phyloP scores from a whole-genome alignment of 2,113 vertebrate species.

The Corydoras maculifer region DNA sequence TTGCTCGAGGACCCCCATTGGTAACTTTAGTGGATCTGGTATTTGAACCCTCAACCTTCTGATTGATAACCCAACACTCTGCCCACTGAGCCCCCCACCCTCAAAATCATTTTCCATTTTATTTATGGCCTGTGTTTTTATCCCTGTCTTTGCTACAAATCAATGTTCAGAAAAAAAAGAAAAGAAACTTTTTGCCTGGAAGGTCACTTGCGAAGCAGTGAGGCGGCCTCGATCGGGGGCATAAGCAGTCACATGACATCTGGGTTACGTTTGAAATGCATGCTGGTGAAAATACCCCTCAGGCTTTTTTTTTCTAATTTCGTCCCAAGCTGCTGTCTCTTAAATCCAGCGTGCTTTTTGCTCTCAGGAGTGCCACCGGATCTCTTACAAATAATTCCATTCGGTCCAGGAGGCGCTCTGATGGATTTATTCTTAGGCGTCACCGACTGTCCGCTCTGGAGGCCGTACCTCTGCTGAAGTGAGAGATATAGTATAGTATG shows the following conservation, averaged over 20 bases:
- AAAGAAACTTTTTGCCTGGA: neutral
- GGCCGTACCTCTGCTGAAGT: neutral
- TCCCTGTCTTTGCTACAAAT: neutral
- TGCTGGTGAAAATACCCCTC: constrained; percentile 10
- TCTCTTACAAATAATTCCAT: constrained; percentile 29
- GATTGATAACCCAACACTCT: no score
- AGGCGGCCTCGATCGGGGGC: neutral
- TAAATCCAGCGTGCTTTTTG: constrained; percentile 18
- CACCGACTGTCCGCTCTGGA: constrained; percentile 5
- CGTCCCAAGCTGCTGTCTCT: constrained; percentile 3
- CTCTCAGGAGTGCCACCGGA: constrained; percentile 24
- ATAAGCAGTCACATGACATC: constrained; percentile 16
- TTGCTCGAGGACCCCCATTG: no score
- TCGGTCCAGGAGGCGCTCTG: constrained; percentile 22
- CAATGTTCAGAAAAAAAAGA: neutral
- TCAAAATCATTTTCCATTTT: no score
- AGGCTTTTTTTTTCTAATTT: constrained; percentile 25
- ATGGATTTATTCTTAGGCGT: constrained; percentile 31
- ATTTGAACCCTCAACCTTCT: no score
- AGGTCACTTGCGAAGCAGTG: neutral
- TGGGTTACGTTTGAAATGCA: neutral
- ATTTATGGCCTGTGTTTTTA: neutral
- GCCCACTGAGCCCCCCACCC: no score
- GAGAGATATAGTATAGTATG: no score
- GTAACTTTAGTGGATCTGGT: no score